A percentile compares a stretch with the other conserved stretches of the same genome.
Conservation (phyloP, 2,888 invertebrate species). For the Ophion obscuratus region DNA sequence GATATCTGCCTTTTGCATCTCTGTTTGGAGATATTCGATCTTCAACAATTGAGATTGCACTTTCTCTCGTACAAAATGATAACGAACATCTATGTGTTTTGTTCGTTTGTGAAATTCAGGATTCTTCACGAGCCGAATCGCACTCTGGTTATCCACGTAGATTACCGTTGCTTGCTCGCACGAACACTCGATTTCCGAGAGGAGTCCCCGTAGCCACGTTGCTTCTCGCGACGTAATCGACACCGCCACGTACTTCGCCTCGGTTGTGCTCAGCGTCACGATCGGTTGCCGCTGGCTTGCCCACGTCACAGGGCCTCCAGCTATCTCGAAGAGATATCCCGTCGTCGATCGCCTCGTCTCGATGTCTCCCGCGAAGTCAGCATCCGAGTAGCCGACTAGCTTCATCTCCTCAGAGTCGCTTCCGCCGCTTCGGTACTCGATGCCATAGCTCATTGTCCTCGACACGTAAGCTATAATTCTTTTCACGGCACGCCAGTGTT, state of each 20-base stretch:
- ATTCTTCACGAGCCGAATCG: background rate
- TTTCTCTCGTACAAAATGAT: too few relatives aligned
- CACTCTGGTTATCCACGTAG: slow-evolving; percentile 31
- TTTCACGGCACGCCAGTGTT: slow-evolving; percentile 15
- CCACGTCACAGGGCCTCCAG: slow-evolving; percentile 60
- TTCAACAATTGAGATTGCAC: too few relatives aligned
- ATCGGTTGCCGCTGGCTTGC: slow-evolving; percentile 54
- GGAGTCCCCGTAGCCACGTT: slow-evolving; percentile 46
- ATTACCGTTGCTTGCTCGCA: slow-evolving; percentile 25
- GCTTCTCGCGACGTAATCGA: slow-evolving; percentile 46
- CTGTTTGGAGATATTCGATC: too few relatives aligned
- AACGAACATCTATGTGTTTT: background rate
- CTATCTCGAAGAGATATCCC: slow-evolving; percentile 56
- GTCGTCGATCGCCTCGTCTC: slow-evolving; percentile 58
- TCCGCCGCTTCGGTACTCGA: slow-evolving; percentile 16
- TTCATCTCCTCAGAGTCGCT: background rate
- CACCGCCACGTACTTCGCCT: slow-evolving; percentile 66
- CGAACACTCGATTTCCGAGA: slow-evolving; percentile 51
- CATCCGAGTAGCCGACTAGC: slow-evolving; percentile 57
- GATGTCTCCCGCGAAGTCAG: slow-evolving; percentile 61
- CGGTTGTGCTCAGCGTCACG: slow-evolving; percentile 61
- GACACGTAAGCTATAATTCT: slow-evolving; percentile 1
- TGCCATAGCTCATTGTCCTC: background rate
- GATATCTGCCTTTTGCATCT: background rate
- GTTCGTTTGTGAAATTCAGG: slow-evolving; percentile 17